Percentiles rank a stretch among this genome's conserved stretches.
phyloP scores from a whole-genome alignment of 2,888 invertebrate genomes.

The Amiota communis region DNA sequence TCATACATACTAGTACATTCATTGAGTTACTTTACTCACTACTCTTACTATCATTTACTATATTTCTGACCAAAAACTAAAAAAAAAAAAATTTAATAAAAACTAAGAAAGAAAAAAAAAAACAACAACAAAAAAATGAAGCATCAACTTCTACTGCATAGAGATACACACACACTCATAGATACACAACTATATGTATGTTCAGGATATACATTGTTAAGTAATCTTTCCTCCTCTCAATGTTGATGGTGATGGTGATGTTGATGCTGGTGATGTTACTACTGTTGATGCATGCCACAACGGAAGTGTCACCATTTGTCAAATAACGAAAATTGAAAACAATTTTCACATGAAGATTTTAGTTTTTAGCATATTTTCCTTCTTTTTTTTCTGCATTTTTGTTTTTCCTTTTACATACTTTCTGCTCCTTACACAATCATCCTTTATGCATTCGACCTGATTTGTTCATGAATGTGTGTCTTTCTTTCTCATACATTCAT shows the following conservation, averaged over 20 bases:
- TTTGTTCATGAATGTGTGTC: neutral
- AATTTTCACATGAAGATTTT: slow-evolving; percentile 62
- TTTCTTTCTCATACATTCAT: too few species aligned
- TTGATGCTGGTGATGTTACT: neutral
- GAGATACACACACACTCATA: neutral
- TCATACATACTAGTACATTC: neutral
- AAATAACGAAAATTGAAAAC: slow-evolving; percentile 71
- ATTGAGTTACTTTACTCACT: neutral
- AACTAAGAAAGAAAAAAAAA: neutral
- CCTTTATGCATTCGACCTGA: neutral
- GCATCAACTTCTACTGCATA: slow-evolving; percentile 55
- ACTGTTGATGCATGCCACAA: slow-evolving; percentile 51
- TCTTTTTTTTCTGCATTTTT: neutral
- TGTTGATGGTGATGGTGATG: slow-evolving; percentile 15
- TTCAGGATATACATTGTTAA: slow-evolving; percentile 52
- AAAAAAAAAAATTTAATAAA: neutral
- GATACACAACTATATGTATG: slow-evolving; percentile 18
- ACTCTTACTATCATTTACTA: slow-evolving; percentile 11
- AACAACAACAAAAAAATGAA: neutral
- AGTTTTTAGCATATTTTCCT: slow-evolving; percentile 20
- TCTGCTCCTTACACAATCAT: slow-evolving; percentile 19
- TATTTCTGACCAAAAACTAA: slow-evolving; percentile 55
- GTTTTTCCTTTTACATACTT: neutral
- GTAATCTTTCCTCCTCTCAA: slow-evolving; percentile 44
- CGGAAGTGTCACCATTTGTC: slow-evolving; percentile 70